Conservation (phyloP, 2,113 vertebrate species). For the Petromus typicus region DNA sequence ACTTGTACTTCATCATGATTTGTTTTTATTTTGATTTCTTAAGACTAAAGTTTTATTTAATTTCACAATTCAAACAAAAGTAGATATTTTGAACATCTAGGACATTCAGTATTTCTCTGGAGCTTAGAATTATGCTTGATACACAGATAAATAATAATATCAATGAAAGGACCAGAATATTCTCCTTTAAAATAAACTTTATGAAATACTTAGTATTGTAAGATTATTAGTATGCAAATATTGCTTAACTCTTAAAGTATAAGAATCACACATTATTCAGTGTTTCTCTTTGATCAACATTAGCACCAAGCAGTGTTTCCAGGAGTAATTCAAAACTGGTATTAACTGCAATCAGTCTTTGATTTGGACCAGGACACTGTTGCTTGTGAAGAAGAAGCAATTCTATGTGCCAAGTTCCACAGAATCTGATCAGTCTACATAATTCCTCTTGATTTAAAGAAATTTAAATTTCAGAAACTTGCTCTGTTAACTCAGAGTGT, state of each 20-base stretch:
- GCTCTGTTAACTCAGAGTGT: not conserved
- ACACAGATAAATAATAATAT: not conserved
- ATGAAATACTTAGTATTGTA: not conserved
- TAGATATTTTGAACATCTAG: slow-evolving; percentile 32
- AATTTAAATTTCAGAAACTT: not conserved
- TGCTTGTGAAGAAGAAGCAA: not conserved
- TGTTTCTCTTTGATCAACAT: not conserved
- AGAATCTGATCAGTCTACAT: not conserved
- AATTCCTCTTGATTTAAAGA: not conserved
- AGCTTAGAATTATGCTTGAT: not conserved
- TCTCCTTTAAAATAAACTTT: not conserved
- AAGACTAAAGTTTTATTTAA: not conserved
- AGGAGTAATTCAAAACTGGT: not conserved
- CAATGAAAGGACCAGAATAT: not conserved
- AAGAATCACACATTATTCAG: not conserved
- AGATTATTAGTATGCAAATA: not conserved
- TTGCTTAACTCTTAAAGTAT: not conserved
- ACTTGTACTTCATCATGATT: not conserved
- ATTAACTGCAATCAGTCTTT: not conserved
- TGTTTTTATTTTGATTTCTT: slow-evolving; percentile 20
- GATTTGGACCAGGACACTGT: not conserved
- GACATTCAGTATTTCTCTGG: not conserved
- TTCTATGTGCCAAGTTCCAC: not conserved
- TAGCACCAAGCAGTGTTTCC: not conserved
- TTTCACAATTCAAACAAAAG: not conserved